These are phyloP conservation scores for Thunnus albacares DNA, from an alignment of 2,797 vertebrate genomes.

Conservation along the genomic window DNA sequence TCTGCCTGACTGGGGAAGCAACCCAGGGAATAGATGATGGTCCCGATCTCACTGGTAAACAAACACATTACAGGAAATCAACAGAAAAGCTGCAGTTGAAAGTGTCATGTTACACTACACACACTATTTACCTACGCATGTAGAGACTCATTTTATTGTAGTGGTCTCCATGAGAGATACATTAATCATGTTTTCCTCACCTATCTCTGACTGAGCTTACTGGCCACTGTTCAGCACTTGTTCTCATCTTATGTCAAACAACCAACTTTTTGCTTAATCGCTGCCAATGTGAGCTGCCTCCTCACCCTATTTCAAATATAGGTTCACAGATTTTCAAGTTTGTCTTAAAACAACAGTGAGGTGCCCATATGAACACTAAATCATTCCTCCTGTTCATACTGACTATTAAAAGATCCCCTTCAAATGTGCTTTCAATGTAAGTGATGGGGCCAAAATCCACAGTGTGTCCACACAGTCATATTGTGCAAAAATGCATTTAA, in stretches of 20 bases:
- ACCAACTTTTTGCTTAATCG: background rate
- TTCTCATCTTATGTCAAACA: background rate
- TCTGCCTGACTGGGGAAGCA: conserved; percentile 92
- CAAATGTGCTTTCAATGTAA: too few species aligned
- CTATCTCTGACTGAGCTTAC: background rate
- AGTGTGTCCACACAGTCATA: too few species aligned
- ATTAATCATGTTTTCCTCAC: background rate
- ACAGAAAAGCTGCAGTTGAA: background rate
- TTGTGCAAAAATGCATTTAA: too few species aligned
- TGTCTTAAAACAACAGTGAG: too few species aligned
- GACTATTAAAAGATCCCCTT: too few species aligned
- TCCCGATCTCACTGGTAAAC: conserved; percentile 90
- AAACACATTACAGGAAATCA: conserved; percentile 17
- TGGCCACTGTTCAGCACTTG: too few species aligned
- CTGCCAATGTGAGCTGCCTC: too few species aligned
- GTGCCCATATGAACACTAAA: too few species aligned
- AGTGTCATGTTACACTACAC: background rate
- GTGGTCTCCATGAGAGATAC: background rate
- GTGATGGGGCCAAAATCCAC: too few species aligned
- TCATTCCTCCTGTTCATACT: too few species aligned
- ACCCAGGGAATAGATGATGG: conserved; percentile 91
- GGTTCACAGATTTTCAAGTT: too few species aligned
- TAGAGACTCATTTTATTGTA: background rate
- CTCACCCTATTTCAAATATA: too few species aligned
- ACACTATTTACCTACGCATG: background rate